Evolutionary conservation across 2,797 vertebrate genomes (phyloP), one percentile per base, ranked within the genome.

Genomic region (Macrochelys suwanniensis): DNA sequence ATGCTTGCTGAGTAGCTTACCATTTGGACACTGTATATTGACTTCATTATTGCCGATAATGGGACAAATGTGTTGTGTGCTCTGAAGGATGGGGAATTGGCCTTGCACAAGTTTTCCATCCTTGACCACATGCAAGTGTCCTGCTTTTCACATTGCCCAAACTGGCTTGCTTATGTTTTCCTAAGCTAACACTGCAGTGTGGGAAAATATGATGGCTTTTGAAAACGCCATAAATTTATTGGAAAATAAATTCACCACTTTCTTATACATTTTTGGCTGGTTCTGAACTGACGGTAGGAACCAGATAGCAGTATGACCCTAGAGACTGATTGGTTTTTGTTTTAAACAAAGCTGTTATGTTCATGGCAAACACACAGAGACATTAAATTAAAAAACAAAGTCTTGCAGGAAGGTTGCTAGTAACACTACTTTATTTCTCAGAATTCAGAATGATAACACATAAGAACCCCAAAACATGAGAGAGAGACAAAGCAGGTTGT

Each of bases 71-170:
- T 28, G 21, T 89, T 84, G 79, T 57, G 33, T 84, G 16, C 79
- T 57, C 59, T 89, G 61, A 93, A 91, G 50, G 49, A 42, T 31
- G 49, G 83, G 91, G 74, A 92, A 94, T 78, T 86, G 79, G 81
- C 37, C 37, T 42, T 42, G 37, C 37, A 42, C 37, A 42, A 42
- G 37, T 42, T 42, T 42, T 42, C 37, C 37, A 42, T 42, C 37
- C 37, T 42, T 42, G 37, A 42, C 4, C 4, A 42, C 37, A 42
- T 42, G 25, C 17, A 2, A 65, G 51, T 85, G 3, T 53, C 49
- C 76, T 82, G 25, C 56, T 93, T 89, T 78, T 47, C 82, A 71
- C 50, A 82, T 85, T 93, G 17, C 71, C 33, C 71, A 23, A 3
- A 54, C 78, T 81, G 90, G 59, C 33, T 88, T 87, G 59, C 82